phyloP scores from a whole-genome alignment of 2,888 invertebrate species.

The Pheosia gnoma region DNA sequence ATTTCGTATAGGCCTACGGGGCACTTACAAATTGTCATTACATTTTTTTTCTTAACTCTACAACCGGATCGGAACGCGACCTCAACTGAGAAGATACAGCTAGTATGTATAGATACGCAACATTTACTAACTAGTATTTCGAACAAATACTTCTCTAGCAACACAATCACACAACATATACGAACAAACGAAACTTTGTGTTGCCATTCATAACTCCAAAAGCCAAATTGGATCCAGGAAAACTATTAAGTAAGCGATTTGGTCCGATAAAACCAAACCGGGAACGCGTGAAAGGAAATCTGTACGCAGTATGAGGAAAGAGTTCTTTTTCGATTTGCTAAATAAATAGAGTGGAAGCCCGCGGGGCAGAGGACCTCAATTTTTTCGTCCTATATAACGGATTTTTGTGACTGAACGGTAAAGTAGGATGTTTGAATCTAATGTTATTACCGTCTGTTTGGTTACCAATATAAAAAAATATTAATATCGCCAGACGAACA shows the following conservation, averaged over 20 bases:
- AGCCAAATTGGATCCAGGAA: constrained; percentile 6
- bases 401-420: no score
- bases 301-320: constrained; percentile 11
- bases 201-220: not conserved
- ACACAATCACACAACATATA: not conserved
- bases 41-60: no score
- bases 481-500: no score
- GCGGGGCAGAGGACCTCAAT: constrained; percentile 13
- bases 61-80: no score
- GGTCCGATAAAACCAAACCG: constrained; percentile 17
- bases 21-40: no score
- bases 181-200: not conserved
- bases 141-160: no score
- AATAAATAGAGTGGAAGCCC: constrained; percentile 19
- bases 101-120: no score
- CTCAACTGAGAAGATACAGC: no score
- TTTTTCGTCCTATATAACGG: not conserved
- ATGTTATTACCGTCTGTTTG: not conserved
- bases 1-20: no score
- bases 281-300: constrained; percentile 15
- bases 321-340: constrained; percentile 21
- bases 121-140: no score
- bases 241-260: constrained; percentile 20
- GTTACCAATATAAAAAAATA: no score
- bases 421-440: not conserved